Conservation (phyloP, 2,797 vertebrate genomes). For the Urophycis tenuis region DNA sequence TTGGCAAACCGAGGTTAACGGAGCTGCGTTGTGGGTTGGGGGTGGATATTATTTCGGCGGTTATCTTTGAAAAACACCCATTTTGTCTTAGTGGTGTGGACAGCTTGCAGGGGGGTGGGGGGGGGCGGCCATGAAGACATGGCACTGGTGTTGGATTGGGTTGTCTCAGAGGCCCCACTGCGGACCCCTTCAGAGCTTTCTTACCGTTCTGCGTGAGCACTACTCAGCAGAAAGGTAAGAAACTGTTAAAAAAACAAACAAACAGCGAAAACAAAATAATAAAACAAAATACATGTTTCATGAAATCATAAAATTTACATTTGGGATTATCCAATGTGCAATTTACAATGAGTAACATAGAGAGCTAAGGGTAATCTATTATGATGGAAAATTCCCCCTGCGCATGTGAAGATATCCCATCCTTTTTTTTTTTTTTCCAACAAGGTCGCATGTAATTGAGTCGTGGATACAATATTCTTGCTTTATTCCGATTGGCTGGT, state of each 20-base stretch:
- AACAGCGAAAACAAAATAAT: conserved; percentile 5
- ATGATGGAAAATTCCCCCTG: background rate
- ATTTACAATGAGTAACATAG: conserved; percentile 20
- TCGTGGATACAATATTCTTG: background rate
- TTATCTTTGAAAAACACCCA: background rate
- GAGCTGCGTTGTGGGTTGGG: background rate
- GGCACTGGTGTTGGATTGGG: background rate
- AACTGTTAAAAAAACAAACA: conserved; percentile 4
- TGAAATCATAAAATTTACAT: conserved; percentile 24
- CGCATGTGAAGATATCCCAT: background rate
- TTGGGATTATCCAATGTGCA: conserved; percentile 12
- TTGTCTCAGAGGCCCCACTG: background rate
- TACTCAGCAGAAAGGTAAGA: conserved; percentile 6
- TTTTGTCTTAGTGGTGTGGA: background rate
- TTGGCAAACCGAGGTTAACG: background rate
- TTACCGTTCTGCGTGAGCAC: background rate
- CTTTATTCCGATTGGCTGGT: background rate
- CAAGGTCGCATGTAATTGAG: background rate
- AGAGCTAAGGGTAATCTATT: conserved; percentile 13
- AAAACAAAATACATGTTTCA: background rate
- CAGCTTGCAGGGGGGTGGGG: background rate
- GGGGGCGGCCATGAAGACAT: background rate
- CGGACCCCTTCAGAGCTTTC: background rate
- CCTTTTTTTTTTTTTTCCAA: background rate
- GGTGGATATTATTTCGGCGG: background rate